Percentiles rank a stretch among this genome's conserved stretches.
These are phyloP conservation scores for Cataglyphis albicans DNA, from an alignment of 2,888 invertebrate species.

Conservation along the genomic window DNA sequence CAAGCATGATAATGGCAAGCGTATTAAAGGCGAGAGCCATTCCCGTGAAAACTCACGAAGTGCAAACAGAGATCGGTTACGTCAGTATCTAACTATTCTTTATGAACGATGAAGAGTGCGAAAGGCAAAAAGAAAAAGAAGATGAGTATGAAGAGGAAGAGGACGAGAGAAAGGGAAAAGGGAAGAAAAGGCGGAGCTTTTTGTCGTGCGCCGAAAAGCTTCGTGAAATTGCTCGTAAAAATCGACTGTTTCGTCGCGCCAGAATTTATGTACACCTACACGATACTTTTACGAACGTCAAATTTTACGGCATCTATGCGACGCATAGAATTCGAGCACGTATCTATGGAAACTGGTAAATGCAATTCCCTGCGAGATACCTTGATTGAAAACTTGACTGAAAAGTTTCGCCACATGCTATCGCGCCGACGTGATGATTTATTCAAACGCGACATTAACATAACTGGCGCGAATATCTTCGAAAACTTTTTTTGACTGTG, in stretches of 20 bases:
- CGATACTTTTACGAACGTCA: conserved; percentile 41
- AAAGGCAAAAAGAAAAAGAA: neutral
- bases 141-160: neutral
- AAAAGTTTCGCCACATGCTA: conserved; percentile 10
- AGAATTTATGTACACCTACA: conserved; percentile 1
- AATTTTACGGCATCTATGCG: conserved; percentile 36
- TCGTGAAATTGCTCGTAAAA: conserved; percentile 70
- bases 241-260: conserved; percentile 55
- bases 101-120: conserved; percentile 52
- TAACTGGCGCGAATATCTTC: neutral
- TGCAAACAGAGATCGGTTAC: conserved; percentile 73
- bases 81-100: conserved; percentile 63
- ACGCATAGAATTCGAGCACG: conserved; percentile 43
- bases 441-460: neutral
- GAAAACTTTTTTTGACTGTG: neutral
- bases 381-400: conserved; percentile 27
- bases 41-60: conserved; percentile 71
- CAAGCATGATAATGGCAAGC: conserved; percentile 24
- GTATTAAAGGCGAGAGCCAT: conserved; percentile 62
- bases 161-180: neutral
- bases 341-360: conserved; percentile 7
- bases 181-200: neutral
- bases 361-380: neutral
- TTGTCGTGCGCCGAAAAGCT: conserved; percentile 49
- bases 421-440: neutral